Percentiles rank a stretch among this genome's conserved stretches.
These are phyloP conservation scores for Hydriomena furcata DNA, from an alignment of 2,888 invertebrate species.

Conservation along the genomic window DNA sequence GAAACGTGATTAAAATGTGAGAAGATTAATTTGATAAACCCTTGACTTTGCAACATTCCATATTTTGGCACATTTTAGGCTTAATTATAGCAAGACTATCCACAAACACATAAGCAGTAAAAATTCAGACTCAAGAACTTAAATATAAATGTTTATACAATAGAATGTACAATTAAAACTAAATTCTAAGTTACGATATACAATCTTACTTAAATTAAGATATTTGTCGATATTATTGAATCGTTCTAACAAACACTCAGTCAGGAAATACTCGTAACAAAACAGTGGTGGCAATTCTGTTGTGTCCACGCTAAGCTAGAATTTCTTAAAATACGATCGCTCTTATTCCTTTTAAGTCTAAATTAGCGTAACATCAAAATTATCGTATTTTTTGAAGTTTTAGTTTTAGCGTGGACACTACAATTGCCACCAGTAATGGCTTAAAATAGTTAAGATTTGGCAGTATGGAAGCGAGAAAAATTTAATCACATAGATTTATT, in stretches of 20 bases:
- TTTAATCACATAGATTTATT: background rate
- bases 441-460: background rate
- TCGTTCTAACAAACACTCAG: slow-evolving; percentile 1
- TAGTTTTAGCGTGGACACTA: no score
- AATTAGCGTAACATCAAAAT: no score
- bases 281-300: no score
- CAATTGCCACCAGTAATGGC: background rate
- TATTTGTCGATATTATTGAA: slow-evolving; percentile 16
- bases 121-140: slow-evolving; percentile 47
- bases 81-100: slow-evolving; percentile 29
- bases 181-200: slow-evolving; percentile 14
- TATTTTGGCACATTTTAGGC: slow-evolving; percentile 27
- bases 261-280: slow-evolving; percentile 1
- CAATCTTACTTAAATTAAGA: slow-evolving; percentile 21
- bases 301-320: no score
- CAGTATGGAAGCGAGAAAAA: background rate
- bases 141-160: slow-evolving; percentile 63
- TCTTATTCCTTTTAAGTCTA: no score
- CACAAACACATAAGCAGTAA: slow-evolving; percentile 32
- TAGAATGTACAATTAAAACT: slow-evolving; percentile 43
- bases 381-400: no score
- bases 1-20: no score
- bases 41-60: slow-evolving; percentile 2
- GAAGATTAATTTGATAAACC: no score
- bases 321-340: no score